Evolutionary conservation across 2,797 vertebrate genomes (phyloP).

Genomic region (Margarornis squamiger): DNA sequence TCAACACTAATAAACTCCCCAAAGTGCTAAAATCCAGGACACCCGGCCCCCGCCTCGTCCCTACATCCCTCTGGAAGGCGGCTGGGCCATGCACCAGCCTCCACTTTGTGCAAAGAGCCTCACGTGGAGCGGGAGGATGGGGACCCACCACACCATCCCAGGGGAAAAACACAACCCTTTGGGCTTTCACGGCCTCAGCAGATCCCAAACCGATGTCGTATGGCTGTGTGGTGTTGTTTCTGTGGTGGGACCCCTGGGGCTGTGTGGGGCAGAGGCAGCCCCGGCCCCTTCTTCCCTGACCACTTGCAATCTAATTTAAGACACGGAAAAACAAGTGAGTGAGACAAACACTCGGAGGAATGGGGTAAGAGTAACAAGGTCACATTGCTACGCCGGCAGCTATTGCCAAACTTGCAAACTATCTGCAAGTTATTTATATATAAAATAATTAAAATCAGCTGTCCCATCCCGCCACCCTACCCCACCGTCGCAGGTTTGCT

Average conservation of each 20-base stretch:
- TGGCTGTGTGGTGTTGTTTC: background rate
- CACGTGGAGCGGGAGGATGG: background rate
- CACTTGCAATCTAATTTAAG: constrained; percentile 63
- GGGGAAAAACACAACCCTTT: background rate
- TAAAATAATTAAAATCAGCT: constrained; percentile 68
- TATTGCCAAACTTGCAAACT: constrained; percentile 61
- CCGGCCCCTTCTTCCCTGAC: background rate
- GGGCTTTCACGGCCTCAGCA: background rate
- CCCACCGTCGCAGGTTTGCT: background rate
- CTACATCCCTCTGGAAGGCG: background rate
- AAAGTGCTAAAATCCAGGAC: constrained; percentile 66
- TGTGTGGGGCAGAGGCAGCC: background rate
- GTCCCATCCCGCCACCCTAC: background rate
- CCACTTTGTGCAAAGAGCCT: background rate
- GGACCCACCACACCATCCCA: accelerated
- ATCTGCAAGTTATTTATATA: constrained; percentile 58
- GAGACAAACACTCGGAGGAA: constrained; percentile 51
- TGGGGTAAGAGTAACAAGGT: constrained; percentile 58
- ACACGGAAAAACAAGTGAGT: constrained; percentile 38
- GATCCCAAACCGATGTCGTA: background rate
- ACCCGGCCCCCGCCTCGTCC: background rate
- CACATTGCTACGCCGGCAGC: constrained; percentile 28
- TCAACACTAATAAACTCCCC: constrained; percentile 73
- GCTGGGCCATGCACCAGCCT: background rate
- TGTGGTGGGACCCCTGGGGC: background rate